A percentile compares a stretch with the other conserved stretches of the same genome.
These are phyloP conservation scores for Conistra vaccinii DNA, from an alignment of 2,888 invertebrate genomes.

Conservation along the genomic window DNA sequence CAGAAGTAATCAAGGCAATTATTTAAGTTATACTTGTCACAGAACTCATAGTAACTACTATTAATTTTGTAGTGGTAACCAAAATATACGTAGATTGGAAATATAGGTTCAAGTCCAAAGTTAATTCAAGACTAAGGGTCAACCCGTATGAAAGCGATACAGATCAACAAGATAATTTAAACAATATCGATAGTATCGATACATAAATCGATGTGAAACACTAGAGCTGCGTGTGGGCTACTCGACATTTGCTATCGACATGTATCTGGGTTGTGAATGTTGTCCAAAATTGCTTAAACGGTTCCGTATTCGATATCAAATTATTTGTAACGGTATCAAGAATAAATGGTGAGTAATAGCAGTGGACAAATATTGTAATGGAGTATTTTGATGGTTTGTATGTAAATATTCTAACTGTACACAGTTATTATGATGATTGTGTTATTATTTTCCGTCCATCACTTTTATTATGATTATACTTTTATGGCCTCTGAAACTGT, in stretches of 20 bases:
- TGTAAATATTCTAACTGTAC: slow-evolving; percentile 56
- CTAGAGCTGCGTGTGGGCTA: slow-evolving; percentile 61
- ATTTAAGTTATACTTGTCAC: not conserved
- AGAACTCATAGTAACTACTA: not conserved
- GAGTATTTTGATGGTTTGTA: slow-evolving; percentile 37
- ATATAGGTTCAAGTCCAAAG: not conserved
- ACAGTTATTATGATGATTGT: slow-evolving; percentile 36
- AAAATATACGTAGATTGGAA: not conserved
- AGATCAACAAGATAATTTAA: slow-evolving; percentile 46
- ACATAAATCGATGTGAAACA: slow-evolving; percentile 57
- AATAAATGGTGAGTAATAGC: slow-evolving; percentile 59
- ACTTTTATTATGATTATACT: slow-evolving; percentile 40
- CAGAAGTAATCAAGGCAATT: not conserved
- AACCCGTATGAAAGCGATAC: slow-evolving; percentile 32
- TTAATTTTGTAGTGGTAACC: not conserved
- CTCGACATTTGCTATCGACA: slow-evolving; percentile 54
- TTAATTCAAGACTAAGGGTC: slow-evolving; percentile 6
- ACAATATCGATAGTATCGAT: slow-evolving; percentile 49
- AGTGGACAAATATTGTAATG: slow-evolving; percentile 52
- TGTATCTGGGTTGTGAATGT: slow-evolving; percentile 61
- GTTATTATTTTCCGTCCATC: slow-evolving; percentile 19
- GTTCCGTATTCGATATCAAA: slow-evolving; percentile 55
- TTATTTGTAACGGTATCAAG: slow-evolving; percentile 62
- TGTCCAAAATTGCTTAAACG: slow-evolving; percentile 62
- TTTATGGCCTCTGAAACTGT: slow-evolving; percentile 19